These are phyloP conservation scores for Rhabdornis inornatus DNA, from an alignment of 2,113 vertebrate genomes.

Conservation along the genomic window DNA sequence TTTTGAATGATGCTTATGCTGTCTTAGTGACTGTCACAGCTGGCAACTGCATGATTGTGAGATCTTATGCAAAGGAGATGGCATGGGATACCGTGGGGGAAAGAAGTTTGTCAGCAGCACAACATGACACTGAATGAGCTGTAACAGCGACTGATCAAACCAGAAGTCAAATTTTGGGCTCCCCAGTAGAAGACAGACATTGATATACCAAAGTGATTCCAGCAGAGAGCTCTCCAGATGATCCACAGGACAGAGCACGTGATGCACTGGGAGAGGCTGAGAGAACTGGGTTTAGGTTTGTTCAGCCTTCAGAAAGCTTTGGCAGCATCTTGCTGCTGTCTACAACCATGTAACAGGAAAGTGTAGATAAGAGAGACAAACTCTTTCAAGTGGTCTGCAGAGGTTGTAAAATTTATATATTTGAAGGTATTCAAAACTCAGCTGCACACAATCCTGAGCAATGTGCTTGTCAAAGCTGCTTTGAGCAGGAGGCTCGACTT, in stretches of 20 bases:
- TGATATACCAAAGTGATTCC: not conserved
- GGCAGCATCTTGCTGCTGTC: not conserved
- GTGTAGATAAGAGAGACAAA: not conserved
- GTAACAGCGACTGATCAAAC: not conserved
- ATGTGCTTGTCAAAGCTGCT: not conserved
- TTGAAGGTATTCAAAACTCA: not conserved
- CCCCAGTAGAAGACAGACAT: not conserved
- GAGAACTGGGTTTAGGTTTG: not conserved
- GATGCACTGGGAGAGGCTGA: not conserved
- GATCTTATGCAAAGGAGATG: not conserved
- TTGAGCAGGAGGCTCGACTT: not conserved
- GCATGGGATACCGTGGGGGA: not conserved
- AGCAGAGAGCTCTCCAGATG: not conserved
- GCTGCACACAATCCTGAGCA: not conserved
- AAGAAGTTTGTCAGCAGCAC: not conserved
- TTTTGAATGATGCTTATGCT: not conserved
- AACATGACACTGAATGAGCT: not conserved
- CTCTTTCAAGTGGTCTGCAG: not conserved
- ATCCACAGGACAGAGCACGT: not conserved
- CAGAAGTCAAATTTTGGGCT: not conserved
- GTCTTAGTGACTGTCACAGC: not conserved
- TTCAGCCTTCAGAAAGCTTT: not conserved
- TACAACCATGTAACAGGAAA: not conserved
- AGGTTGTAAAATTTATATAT: not conserved
- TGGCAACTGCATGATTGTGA: not conserved